Evolutionary conservation across 2,113 vertebrate genomes (phyloP), one percentile per base, ranked within the genome.

Genomic region (Astur gentilis): DNA sequence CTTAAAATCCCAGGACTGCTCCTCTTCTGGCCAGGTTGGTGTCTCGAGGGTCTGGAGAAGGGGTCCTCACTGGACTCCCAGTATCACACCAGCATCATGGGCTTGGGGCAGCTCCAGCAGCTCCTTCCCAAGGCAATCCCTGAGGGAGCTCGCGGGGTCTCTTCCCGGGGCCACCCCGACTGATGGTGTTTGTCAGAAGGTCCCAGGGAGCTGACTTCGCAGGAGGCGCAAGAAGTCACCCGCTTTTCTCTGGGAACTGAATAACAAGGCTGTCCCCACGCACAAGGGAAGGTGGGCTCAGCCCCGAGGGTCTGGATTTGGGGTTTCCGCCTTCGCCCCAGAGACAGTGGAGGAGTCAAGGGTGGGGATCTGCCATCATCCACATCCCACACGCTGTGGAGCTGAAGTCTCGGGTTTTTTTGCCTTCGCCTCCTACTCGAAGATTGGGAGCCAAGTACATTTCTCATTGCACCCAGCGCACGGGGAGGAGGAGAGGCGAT

Each of bases 371-470:
- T 89, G 90, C 96, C 92, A 78, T 90, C 88, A 95, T 66, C 90
- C 55, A 45, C 93, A 77, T 95, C 92, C 89, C 91, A 93, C 91
- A 16, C 1, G 0, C 84, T 10, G 14, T 70, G 78, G 95, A 97
- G 87, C 38, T 91, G 84, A 80, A 95, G 82, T 27, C 87, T 88
- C 25, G 11, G 76, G 58, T 23, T 80, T 96, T 92, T 95, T 57
- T 95, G 90, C 96, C 94, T 94, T 96, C 61, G 50, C 91, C 93
- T 96, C 96, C 97, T 85, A 95, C 94, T 97, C 90, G 15, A 93
- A 60, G 54, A 91, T 73, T 5, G 55, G 91, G 94, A 97, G 91
- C 95, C 91, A 94, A 96, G 89, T 88, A 94, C 70, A 91, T 96
- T 94, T 91, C 84, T 95, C 91, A 93, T 77, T 87, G 89, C 91